These are phyloP conservation scores for Nesospiza acunhae DNA, from an alignment of 2,113 vertebrate species.

Conservation along the genomic window DNA sequence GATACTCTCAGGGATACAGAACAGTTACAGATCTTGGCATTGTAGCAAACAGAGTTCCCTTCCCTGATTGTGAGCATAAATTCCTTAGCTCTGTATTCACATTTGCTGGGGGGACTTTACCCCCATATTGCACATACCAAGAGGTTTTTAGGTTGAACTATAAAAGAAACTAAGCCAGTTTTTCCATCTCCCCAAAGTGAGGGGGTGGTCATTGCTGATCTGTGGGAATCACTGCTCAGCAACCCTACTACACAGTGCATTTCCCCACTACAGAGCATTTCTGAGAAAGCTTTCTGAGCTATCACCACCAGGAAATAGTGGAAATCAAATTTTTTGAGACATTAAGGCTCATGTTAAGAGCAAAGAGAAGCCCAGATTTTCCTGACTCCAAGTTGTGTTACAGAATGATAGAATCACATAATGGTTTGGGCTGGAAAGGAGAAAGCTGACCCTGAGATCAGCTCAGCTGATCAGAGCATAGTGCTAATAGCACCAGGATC, in stretches of 20 bases:
- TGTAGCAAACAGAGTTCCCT: neutral
- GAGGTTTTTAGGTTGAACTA: neutral
- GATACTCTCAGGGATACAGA: neutral
- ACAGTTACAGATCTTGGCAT: neutral
- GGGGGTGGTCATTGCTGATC: neutral
- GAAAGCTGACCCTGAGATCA: neutral
- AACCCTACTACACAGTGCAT: no score
- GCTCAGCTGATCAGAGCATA: neutral
- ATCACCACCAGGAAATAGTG: neutral
- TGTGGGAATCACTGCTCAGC: neutral
- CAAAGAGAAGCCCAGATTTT: neutral
- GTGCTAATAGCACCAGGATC: neutral
- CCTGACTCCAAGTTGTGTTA: neutral
- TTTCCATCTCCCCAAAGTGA: neutral
- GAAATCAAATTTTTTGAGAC: neutral
- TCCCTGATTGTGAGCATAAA: neutral
- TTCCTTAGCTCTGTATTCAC: neutral
- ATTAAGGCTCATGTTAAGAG: neutral
- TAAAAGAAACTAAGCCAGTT: neutral
- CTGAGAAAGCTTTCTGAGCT: neutral
- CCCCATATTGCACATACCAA: neutral
- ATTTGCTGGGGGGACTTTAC: neutral
- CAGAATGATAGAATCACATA: neutral
- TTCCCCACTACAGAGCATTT: neutral
- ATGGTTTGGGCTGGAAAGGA: neutral